Evolutionary conservation across 1,140 invertebrate genomes (phyloP), one percentile per base, ranked within the genome.

Genomic region (Camponotus floridanus): DNA sequence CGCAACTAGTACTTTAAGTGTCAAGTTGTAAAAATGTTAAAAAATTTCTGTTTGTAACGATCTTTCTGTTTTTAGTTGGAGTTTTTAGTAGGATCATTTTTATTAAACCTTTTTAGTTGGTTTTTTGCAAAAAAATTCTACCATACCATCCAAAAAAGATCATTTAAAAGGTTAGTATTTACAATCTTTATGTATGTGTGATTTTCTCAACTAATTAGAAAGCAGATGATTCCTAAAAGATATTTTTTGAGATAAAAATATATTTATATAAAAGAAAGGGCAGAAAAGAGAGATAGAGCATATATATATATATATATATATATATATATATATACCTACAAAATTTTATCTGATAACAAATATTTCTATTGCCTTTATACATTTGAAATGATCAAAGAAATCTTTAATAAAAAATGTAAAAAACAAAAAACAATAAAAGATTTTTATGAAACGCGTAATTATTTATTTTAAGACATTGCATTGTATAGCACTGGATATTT

Each of bases 131-230:
- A 39, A 79, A 61, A 55, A 57, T n/a, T 80, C 5, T 57, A 8
- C 18, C 21, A 61, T 45, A 76, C 31, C n/a, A 57, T 78, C 36
- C 51, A 15, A 31, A 55, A 70, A 36, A 68, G 48, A 21, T 80
- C 33, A 33, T n/a, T 70, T 48, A n/a, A 31, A 3, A 11, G 3
- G 18, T 67, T 59, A 15, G 31, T 80, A 80, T 80, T 68, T 80
- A 80, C 6, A 5, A 18, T 59, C 21, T 21, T 18, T 7, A 42
- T 9, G 3, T 11, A 26, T 26, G 0, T 26, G 26, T 26, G 26
- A 26, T 26, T 26, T 42, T 70, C 21, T 18, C 13, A 6, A 67
- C 3, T 70, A 70, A 70, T 80, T 80, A 80, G 21, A 80, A 42
- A 80, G 21, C 18, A 80, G 21, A 13, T 2, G 21, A 4, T n/a